A percentile compares a stretch with the other conserved stretches of the same genome.
These are phyloP conservation scores for Atractosteus spatula DNA, from an alignment of 2,113 vertebrate species.

Conservation along the genomic window DNA sequence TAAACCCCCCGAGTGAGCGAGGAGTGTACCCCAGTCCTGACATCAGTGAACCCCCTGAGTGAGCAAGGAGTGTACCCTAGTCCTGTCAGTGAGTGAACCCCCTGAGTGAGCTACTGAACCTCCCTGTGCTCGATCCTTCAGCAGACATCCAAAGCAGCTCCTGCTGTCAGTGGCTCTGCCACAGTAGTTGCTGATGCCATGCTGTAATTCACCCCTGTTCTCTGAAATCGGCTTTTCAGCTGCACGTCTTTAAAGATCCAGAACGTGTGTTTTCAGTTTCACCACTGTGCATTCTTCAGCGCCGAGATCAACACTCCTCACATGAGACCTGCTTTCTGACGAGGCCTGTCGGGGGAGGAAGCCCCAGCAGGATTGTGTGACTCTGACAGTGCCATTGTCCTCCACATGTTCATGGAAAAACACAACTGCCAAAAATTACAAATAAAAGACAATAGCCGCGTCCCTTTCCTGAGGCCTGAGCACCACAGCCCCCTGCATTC, in stretches of 20 bases:
- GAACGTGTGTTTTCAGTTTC: not conserved
- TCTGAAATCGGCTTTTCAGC: too few species aligned
- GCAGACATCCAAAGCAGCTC: too few species aligned
- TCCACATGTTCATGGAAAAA: conserved; percentile 17
- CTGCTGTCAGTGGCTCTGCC: too few species aligned
- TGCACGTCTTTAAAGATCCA: not conserved
- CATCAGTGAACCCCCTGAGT: too few species aligned
- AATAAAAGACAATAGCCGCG: conserved; percentile 19
- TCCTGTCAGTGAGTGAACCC: too few species aligned
- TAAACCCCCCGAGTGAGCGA: too few species aligned
- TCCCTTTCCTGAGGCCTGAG: conserved; percentile 19
- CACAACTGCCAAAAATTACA: conserved; percentile 18
- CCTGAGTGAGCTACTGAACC: too few species aligned
- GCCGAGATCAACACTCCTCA: not conserved
- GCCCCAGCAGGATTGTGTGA: conserved; percentile 17
- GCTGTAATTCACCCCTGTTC: too few species aligned
- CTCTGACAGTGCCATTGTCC: conserved; percentile 25
- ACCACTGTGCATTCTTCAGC: not conserved
- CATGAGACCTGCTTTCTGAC: conserved; percentile 13
- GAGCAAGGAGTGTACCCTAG: too few species aligned
- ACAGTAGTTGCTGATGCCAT: too few species aligned
- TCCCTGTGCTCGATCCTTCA: too few species aligned
- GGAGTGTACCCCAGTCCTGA: too few species aligned
- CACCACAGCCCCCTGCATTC: conserved; percentile 14
- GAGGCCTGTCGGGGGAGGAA: not conserved